phyloP scores from a whole-genome alignment of 2,888 invertebrate genomes.

The Melinopterus prodromus region DNA sequence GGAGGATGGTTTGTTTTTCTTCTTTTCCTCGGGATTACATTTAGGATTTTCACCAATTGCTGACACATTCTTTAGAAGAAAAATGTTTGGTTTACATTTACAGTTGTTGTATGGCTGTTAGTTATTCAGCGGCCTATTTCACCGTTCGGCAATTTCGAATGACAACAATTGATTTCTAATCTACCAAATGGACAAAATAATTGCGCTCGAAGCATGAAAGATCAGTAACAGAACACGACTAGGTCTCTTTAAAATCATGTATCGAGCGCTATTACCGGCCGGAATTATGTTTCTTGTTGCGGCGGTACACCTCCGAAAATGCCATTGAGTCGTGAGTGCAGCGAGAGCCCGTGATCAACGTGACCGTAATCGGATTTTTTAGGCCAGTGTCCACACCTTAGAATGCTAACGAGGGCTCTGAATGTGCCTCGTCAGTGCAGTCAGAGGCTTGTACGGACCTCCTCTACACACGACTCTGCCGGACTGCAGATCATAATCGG shows the following conservation, averaged over 20 bases:
- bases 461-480: conserved; percentile 31
- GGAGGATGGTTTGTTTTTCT: too few species aligned
- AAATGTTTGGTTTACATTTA: too few species aligned
- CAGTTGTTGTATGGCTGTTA: too few species aligned
- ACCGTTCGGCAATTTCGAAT: neutral
- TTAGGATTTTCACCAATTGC: too few species aligned
- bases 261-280: neutral
- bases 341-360: neutral
- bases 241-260: neutral
- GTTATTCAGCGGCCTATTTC: too few species aligned
- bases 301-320: neutral
- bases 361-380: conserved; percentile 17
- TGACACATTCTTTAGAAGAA: too few species aligned
- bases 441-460: conserved; percentile 34
- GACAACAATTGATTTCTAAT: neutral
- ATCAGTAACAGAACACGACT: neutral
- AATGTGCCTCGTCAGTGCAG: conserved; percentile 49
- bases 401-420: conserved; percentile 49
- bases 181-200: neutral
- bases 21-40: too few species aligned
- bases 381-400: conserved; percentile 50
- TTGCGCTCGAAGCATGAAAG: neutral
- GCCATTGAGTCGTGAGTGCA: conserved; percentile 4
- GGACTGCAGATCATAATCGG: conserved; percentile 42
- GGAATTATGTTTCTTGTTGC: neutral